Conservation (phyloP, 2,113 vertebrate genomes). For the Rhodinocichla rosea region DNA sequence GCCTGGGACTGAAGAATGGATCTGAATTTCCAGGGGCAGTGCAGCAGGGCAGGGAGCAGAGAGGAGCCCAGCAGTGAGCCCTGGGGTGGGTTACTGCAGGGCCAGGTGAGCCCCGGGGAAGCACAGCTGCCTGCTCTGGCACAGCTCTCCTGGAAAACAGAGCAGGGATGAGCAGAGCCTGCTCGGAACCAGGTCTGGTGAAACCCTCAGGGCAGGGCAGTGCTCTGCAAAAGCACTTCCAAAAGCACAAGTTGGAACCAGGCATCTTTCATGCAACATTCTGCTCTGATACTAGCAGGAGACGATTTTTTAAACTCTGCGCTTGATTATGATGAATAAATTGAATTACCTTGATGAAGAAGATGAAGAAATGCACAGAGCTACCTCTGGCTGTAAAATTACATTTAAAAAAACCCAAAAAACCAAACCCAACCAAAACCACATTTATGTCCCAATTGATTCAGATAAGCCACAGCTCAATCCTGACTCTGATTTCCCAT, state of each 20-base stretch:
- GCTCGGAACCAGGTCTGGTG: neutral
- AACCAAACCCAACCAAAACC: rapidly evolving
- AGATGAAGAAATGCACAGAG: neutral
- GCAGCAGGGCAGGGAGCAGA: neutral
- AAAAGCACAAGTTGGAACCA: too few relatives aligned
- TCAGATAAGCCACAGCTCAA: rapidly evolving
- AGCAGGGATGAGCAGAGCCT: neutral
- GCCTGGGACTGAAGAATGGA: neutral
- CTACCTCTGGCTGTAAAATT: neutral
- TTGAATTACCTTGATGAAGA: neutral
- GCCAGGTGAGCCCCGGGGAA: neutral
- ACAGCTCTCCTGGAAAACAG: neutral
- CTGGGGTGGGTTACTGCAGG: neutral
- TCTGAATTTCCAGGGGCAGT: neutral
- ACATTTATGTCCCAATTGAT: neutral
- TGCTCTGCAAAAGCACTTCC: neutral
- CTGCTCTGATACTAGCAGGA: neutral
- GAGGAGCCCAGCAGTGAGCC: neutral
- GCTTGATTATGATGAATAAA: neutral
- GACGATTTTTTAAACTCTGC: neutral
- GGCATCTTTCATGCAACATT: rapidly evolving
- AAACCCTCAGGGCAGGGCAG: too few relatives aligned
- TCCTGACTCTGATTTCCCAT: rapidly evolving
- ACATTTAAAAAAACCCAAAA: neutral
- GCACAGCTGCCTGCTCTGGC: neutral